Conservation (phyloP, 1,140 invertebrate genomes). For the Neelides sp. region DNA sequence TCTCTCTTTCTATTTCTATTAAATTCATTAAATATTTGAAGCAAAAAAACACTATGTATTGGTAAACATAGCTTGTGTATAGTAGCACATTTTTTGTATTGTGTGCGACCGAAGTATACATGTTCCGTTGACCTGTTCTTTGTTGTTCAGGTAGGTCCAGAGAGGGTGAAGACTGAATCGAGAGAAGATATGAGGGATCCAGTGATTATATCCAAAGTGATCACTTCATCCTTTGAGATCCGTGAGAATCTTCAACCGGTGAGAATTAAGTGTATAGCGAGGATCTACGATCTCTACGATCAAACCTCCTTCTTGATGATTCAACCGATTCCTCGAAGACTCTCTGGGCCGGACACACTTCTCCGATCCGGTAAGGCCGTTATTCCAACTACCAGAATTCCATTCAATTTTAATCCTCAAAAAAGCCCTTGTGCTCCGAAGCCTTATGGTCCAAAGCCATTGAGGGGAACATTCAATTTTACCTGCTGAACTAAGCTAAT, state of each 20-base stretch:
- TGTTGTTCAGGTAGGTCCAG: neutral
- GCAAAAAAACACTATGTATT: no score
- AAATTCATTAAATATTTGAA: no score
- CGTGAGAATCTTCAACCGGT: conserved; percentile 16
- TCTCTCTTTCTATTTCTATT: no score
- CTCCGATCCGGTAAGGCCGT: conserved; percentile 15
- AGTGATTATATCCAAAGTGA: conserved; percentile 6
- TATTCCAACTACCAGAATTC: neutral
- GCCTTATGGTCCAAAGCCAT: no score
- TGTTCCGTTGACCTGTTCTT: neutral
- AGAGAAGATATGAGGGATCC: neutral
- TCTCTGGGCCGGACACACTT: conserved; percentile 22
- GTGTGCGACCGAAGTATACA: no score
- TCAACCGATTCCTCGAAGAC: conserved; percentile 11
- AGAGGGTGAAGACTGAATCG: conserved; percentile 15
- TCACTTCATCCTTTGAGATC: conserved; percentile 24
- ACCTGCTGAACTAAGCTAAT: no score
- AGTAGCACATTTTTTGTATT: no score
- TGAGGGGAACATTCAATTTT: no score
- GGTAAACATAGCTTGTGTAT: no score
- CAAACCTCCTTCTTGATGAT: conserved; percentile 10
- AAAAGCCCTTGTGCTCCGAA: no score
- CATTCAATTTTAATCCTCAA: neutral
- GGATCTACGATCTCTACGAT: conserved; percentile 19
- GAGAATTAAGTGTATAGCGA: conserved; percentile 20